Evolutionary conservation across 2,797 vertebrate genomes (phyloP).

Genomic region (Ctenochaetus hawaiiensis): DNA sequence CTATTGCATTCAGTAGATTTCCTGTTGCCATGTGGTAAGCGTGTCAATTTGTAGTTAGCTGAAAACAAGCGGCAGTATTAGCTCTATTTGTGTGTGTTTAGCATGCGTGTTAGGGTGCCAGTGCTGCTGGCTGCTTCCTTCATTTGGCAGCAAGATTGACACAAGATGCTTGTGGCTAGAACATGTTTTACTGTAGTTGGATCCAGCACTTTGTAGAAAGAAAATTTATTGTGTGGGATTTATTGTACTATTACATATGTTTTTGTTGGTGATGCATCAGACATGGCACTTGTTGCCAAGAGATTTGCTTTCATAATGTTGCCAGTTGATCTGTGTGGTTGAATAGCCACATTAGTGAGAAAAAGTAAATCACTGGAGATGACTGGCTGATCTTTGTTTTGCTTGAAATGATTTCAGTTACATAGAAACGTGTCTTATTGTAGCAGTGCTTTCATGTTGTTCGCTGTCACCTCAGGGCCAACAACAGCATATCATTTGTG

Average conservation of each 20-base stretch:
- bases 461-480: background rate
- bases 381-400: background rate
- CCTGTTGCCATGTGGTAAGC: constrained; percentile 7
- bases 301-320: constrained; percentile 21
- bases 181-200: constrained; percentile 28
- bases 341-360: background rate
- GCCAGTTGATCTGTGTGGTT: constrained; percentile 20
- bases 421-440: background rate
- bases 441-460: background rate
- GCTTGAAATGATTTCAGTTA: constrained; percentile 1
- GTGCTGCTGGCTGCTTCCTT: constrained; percentile 26
- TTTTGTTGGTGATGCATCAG: constrained; percentile 26
- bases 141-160: constrained; percentile 29
- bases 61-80: constrained; percentile 19
- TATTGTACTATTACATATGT: constrained; percentile 23
- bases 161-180: constrained; percentile 1
- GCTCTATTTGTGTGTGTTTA: constrained; percentile 10
- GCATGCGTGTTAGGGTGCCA: constrained; percentile 2
- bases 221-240: constrained; percentile 17
- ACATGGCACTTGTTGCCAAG: background rate
- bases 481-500: background rate
- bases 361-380: constrained; percentile 13
- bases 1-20: constrained; percentile 15
- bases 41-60: constrained; percentile 28
- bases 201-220: constrained; percentile 5